These are phyloP conservation scores for Episyrphus balteatus DNA, from an alignment of 1,140 invertebrate genomes.

Conservation along the genomic window DNA sequence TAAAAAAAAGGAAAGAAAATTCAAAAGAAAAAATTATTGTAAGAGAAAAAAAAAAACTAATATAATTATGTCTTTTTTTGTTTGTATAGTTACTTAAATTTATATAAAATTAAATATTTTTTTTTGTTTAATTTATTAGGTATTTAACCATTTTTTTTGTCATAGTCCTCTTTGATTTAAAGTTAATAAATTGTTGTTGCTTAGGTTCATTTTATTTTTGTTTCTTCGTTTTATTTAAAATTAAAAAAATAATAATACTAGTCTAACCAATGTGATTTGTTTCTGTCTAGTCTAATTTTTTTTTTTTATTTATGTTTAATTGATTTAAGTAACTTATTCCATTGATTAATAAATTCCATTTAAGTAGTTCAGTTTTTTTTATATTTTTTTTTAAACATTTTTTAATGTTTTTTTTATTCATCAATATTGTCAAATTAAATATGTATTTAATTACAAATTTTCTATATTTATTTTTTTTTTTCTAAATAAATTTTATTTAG, in stretches of 20 bases:
- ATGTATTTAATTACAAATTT: slow-evolving; percentile 3
- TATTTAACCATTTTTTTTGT: neutral
- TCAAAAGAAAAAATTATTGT: slow-evolving; percentile 4
- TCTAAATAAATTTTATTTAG: slow-evolving; percentile 1
- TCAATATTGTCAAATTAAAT: slow-evolving; percentile 1
- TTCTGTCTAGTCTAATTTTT: slow-evolving; percentile 12
- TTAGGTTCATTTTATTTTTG: slow-evolving; percentile 10
- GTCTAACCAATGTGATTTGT: slow-evolving; percentile 8
- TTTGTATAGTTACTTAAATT: slow-evolving; percentile 1
- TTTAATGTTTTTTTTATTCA: slow-evolving; percentile 1
- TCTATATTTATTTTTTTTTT: neutral
- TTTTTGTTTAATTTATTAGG: slow-evolving; percentile 1
- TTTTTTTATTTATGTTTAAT: slow-evolving; percentile 17
- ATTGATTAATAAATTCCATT: slow-evolving; percentile 2
- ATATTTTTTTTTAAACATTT: neutral
- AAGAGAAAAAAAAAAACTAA: slow-evolving; percentile 3
- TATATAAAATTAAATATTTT: slow-evolving; percentile 1
- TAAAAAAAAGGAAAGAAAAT: slow-evolving; percentile 12
- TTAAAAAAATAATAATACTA: slow-evolving; percentile 11
- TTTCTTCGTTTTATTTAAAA: slow-evolving; percentile 23
- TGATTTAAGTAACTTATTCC: slow-evolving; percentile 21
- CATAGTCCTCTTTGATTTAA: neutral
- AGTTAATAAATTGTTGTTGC: slow-evolving; percentile 8
- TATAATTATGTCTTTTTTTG: neutral
- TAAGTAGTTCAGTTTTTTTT: neutral